Conservation (phyloP, 2,797 vertebrate genomes). For the Anguilla megastoma region DNA sequence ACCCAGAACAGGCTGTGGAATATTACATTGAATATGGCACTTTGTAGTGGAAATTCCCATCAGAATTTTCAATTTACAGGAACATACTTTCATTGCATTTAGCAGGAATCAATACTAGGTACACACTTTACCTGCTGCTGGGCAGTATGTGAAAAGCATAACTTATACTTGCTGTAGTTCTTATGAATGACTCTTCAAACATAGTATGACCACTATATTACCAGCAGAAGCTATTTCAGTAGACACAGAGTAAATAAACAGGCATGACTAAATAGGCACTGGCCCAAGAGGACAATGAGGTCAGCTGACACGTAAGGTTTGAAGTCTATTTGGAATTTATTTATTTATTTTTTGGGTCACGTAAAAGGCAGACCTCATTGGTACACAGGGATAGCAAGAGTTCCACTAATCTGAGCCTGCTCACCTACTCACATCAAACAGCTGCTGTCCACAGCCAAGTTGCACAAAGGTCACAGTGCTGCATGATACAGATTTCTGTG, state of each 20-base stretch:
- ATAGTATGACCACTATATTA: not conserved
- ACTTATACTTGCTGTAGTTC: not conserved
- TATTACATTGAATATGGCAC: not conserved
- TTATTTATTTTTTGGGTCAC: constrained; percentile 6
- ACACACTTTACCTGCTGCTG: not conserved
- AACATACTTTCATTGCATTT: not conserved
- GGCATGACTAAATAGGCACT: not conserved
- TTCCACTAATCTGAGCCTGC: not conserved
- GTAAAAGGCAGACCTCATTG: not conserved
- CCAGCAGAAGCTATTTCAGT: not conserved
- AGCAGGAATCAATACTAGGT: not conserved
- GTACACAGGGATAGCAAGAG: not conserved
- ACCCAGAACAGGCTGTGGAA: not conserved
- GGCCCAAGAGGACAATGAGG: not conserved
- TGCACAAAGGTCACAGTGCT: constrained; percentile 22
- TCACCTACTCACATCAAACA: not conserved
- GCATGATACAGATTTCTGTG: not conserved
- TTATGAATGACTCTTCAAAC: not conserved
- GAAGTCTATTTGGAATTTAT: constrained; percentile 31
- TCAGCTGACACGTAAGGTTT: not conserved
- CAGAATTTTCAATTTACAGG: not conserved
- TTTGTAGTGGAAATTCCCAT: not conserved
- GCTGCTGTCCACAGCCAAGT: constrained; percentile 25
- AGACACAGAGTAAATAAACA: constrained; percentile 12
- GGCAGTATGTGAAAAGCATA: not conserved